Evolutionary conservation across 2,797 vertebrate genomes (phyloP).

Genomic region (Yasuhikotakia modesta): DNA sequence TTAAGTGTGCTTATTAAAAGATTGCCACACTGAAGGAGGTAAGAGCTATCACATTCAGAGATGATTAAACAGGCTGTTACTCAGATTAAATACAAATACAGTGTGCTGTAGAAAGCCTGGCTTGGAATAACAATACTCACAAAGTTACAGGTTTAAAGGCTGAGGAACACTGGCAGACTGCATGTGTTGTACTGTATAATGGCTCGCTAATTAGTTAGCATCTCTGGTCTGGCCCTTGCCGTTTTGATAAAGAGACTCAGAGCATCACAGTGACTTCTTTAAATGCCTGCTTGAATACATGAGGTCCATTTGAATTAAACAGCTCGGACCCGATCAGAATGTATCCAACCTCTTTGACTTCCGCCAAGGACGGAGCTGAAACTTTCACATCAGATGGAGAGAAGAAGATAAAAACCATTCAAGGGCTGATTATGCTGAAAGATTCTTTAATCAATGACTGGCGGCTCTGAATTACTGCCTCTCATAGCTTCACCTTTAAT

Average conservation of each 20-base stretch:
- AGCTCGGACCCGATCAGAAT: not conserved
- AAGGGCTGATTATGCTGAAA: slow-evolving; percentile 42
- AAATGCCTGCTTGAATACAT: slow-evolving; percentile 1
- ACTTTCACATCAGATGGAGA: slow-evolving; percentile 6
- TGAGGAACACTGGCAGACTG: not conserved
- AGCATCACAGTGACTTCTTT: not conserved
- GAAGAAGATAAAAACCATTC: slow-evolving; percentile 19
- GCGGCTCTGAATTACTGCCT: slow-evolving; percentile 11
- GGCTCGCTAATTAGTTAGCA: not conserved
- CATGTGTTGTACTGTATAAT: slow-evolving; percentile 8
- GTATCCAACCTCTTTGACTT: slow-evolving; percentile 3
- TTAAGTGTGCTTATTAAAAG: not conserved
- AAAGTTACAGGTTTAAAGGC: slow-evolving; percentile 10
- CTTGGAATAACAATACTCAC: not conserved
- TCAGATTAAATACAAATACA: slow-evolving; percentile 6
- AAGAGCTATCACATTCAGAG: slow-evolving; percentile 12
- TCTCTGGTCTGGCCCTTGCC: not conserved
- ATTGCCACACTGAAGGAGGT: not conserved
- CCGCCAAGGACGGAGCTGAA: not conserved
- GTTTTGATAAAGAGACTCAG: slow-evolving; percentile 23
- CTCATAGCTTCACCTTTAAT: slow-evolving; percentile 21
- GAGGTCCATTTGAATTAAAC: slow-evolving; percentile 20
- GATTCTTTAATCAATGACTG: slow-evolving; percentile 29
- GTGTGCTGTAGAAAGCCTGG: not conserved
- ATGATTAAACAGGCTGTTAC: slow-evolving; percentile 21